These are phyloP conservation scores for Crotalus helleri DNA, from an alignment of 2,113 vertebrate species.

Conservation along the genomic window DNA sequence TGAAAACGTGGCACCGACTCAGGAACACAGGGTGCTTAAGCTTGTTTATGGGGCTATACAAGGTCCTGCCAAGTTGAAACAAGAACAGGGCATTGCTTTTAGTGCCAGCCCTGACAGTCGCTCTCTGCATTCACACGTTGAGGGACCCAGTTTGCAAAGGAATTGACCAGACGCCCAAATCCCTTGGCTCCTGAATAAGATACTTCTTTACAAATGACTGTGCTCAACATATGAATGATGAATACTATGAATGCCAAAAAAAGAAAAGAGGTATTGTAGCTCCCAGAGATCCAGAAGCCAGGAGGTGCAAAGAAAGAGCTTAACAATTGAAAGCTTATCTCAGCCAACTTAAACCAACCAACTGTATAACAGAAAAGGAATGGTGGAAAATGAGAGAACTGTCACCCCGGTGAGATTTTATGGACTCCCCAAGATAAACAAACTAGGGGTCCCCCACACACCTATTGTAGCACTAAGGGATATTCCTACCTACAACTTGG, in stretches of 20 bases:
- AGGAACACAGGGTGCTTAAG: background rate
- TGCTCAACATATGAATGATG: background rate
- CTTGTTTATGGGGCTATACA: background rate
- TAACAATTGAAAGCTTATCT: background rate
- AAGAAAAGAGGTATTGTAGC: background rate
- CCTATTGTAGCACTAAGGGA: background rate
- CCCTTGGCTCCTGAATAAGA: background rate
- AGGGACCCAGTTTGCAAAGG: background rate
- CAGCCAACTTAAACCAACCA: background rate
- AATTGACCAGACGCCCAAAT: background rate
- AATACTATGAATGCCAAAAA: background rate
- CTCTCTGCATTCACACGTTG: background rate
- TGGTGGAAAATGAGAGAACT: background rate
- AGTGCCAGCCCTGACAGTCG: background rate
- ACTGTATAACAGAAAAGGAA: background rate
- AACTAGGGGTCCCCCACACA: background rate
- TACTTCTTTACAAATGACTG: background rate
- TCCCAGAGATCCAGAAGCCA: background rate
- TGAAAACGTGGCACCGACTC: background rate
- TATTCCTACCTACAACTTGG: background rate
- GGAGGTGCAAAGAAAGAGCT: rapidly evolving
- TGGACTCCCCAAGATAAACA: background rate
- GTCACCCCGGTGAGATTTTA: background rate
- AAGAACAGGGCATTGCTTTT: background rate
- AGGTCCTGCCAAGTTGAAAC: background rate